These are phyloP conservation scores for Trichechus manatus DNA, from an alignment of 2,113 vertebrate genomes.

Conservation along the genomic window DNA sequence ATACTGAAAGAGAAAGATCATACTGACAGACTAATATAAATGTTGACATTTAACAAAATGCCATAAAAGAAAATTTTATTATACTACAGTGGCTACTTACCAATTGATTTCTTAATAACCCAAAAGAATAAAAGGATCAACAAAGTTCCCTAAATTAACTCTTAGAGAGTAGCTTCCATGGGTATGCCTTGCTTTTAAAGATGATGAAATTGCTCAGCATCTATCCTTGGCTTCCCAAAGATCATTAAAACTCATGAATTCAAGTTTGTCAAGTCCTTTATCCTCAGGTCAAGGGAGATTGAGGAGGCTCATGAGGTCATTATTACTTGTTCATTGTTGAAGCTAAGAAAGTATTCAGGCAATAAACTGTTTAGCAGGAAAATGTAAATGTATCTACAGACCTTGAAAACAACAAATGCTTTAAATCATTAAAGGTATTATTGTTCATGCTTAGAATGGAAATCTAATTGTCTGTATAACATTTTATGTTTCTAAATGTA, in stretches of 20 bases:
- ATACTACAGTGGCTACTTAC: conserved; percentile 72
- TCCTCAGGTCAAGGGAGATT: conserved; percentile 59
- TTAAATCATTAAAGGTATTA: not conserved
- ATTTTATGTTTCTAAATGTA: conserved; percentile 61
- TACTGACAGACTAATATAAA: conserved; percentile 76
- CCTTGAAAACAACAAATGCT: conserved; percentile 1
- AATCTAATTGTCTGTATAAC: not conserved
- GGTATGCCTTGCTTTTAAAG: conserved; percentile 63
- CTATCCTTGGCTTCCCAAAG: conserved; percentile 35
- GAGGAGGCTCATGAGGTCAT: not conserved
- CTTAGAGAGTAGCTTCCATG: conserved; percentile 44
- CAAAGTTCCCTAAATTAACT: conserved; percentile 74
- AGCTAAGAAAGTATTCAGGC: conserved; percentile 51
- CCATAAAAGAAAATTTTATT: conserved; percentile 78
- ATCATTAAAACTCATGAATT: conserved; percentile 67
- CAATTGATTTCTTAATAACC: conserved; percentile 81
- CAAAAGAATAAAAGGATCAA: conserved; percentile 81
- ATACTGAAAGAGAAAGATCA: conserved; percentile 71
- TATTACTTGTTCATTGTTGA: conserved; percentile 25
- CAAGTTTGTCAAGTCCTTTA: conserved; percentile 54
- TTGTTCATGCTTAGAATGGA: conserved; percentile 30
- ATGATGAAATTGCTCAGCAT: conserved; percentile 64
- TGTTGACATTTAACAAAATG: conserved; percentile 83
- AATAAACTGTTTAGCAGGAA: not conserved
- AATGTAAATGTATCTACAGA: not conserved